Evolutionary conservation across 2,113 vertebrate species (phyloP), one percentile per base, ranked within the genome.

Genomic region (Vicugna pacos): DNA sequence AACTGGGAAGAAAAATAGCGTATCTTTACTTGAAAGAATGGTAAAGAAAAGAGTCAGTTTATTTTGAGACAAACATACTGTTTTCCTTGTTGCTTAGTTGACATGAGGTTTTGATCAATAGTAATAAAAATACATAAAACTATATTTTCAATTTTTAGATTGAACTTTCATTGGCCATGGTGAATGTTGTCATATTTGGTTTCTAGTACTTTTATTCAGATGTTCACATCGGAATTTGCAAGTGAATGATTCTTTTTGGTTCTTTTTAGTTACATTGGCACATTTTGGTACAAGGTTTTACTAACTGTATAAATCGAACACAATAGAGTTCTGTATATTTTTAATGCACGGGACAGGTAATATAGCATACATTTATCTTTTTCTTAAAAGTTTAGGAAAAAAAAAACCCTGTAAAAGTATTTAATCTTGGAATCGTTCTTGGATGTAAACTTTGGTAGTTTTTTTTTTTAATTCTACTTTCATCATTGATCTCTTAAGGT

Each of bases 301-400:
- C 19, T 80, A 69, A 35, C 69, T 73, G 92, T 38, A 72, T 83
- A 80, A 93, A 93, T 60, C 64, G 58, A 93, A 30, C 20, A 22
- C 67, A 69, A 58, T 38, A 26, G 28, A 52, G 13, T 89, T 96
- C 92, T 94, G 56, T 54, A 11, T 70, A n/a, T 96, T 72, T 89
- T 92, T 7, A 56, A 35, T 84, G 8, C 38, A 46, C 28, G 12
- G 19, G 24, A 6, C 17, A 70, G 32, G 70, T 83, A 69, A 56
- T 82, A 86, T 20, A 85, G 26, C 8, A 24, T 42, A 46, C 14
- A n/a, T 32, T 72, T 88, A 52, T 76, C 46, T 82, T 28, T 93
- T 94, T 91, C 69, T 92, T 91, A 56, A 72, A 86, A 90, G 26
- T 84, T 87, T 87, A 22, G 50, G 35, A 2, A 2, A 77, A 93